These are phyloP conservation scores for Gortyna flavago DNA, from an alignment of 2,888 invertebrate genomes.

Conservation along the genomic window DNA sequence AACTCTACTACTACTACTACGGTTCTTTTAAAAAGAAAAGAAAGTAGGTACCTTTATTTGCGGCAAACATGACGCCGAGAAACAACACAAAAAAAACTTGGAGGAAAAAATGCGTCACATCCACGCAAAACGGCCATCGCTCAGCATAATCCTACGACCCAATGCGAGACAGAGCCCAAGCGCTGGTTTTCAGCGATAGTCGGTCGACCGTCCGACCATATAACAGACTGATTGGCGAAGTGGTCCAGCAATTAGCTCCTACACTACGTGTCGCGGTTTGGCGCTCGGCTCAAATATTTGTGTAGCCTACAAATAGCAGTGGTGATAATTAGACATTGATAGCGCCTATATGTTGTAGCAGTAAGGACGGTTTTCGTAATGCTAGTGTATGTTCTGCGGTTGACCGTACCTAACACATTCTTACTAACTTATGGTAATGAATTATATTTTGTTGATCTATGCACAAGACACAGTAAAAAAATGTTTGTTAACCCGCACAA, in stretches of 20 bases:
- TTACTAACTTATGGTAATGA: background rate
- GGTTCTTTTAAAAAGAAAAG: no score
- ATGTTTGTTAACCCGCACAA: background rate
- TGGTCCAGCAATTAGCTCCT: constrained; percentile 21
- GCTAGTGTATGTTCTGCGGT: background rate
- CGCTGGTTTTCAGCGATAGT: no score
- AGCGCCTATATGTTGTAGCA: background rate
- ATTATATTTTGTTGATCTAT: background rate
- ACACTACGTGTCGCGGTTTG: constrained; percentile 20
- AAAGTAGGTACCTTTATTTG: no score
- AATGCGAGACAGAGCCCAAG: no score
- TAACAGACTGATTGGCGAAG: constrained; percentile 3
- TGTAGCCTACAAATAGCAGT: background rate
- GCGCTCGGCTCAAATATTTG: constrained; percentile 15
- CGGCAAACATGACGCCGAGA: no score
- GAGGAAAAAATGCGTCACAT: no score
- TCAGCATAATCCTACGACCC: no score
- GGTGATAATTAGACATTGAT: background rate
- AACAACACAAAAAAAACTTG: no score
- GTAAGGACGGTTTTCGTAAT: background rate
- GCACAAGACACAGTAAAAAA: background rate
- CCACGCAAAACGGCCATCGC: no score
- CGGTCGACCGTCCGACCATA: no score
- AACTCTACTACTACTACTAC: no score
- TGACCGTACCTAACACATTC: background rate